Percentiles rank a stretch among this genome's conserved stretches.
These are phyloP conservation scores for Tychaedon coryphoeus DNA, from an alignment of 2,113 vertebrate genomes.

Conservation along the genomic window DNA sequence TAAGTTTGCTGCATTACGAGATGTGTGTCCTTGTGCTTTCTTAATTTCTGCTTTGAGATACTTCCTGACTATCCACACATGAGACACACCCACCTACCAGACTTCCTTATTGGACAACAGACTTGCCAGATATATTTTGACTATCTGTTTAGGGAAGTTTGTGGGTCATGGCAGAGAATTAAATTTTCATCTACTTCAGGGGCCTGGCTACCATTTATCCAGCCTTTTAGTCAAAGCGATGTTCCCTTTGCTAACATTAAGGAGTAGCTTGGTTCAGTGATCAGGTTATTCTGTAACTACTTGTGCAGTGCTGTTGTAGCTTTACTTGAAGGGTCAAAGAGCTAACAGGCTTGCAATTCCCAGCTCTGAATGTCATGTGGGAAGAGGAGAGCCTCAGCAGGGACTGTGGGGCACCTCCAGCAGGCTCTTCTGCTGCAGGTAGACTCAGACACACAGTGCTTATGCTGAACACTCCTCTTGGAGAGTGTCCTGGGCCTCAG, in stretches of 20 bases:
- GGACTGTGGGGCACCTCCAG: neutral
- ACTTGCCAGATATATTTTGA: neutral
- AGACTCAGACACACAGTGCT: neutral
- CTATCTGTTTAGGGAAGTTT: neutral
- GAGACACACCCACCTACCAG: neutral
- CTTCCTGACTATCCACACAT: neutral
- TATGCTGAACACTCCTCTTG: neutral
- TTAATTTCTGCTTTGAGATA: neutral
- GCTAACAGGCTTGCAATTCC: neutral
- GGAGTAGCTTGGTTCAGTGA: slow-evolving; percentile 32
- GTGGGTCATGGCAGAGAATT: neutral
- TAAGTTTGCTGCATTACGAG: neutral
- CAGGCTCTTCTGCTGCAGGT: neutral
- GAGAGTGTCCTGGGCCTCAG: neutral
- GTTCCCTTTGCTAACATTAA: neutral
- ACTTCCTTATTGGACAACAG: neutral
- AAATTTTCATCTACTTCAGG: neutral
- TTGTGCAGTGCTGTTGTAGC: neutral
- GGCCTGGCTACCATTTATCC: neutral
- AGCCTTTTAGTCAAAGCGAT: neutral
- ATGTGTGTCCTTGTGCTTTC: neutral
- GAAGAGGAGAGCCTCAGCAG: neutral
- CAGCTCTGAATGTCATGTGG: neutral
- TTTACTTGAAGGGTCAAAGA: slow-evolving; percentile 1
- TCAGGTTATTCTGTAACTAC: slow-evolving; percentile 63